Evolutionary conservation across 1,140 invertebrate genomes (phyloP).

Genomic region (Drosophila mauritiana): DNA sequence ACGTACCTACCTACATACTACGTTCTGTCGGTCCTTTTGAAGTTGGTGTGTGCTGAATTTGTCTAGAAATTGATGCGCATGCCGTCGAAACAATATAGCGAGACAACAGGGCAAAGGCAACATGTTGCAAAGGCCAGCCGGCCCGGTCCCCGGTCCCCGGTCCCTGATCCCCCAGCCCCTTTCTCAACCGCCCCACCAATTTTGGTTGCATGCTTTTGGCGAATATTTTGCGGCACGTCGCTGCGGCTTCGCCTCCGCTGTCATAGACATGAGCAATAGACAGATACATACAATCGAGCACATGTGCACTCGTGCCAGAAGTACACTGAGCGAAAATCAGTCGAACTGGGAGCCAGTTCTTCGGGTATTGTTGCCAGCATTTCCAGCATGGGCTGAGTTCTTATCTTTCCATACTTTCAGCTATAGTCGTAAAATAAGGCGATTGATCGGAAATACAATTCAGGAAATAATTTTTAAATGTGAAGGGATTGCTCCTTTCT

Average conservation of each 20-base stretch:
- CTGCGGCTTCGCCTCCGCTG: slow-evolving; percentile 58
- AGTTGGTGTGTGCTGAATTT: slow-evolving; percentile 65
- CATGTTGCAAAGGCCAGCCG: slow-evolving; percentile 62
- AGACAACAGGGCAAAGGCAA: slow-evolving; percentile 58
- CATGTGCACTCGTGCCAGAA: slow-evolving; percentile 20
- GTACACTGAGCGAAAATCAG: slow-evolving; percentile 1
- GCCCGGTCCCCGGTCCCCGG: neutral
- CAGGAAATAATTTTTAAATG: too few species aligned
- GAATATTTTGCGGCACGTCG: slow-evolving; percentile 69
- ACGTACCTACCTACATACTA: neutral
- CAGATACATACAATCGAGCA: slow-evolving; percentile 33
- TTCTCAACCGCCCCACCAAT: neutral
- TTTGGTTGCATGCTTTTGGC: slow-evolving; percentile 65
- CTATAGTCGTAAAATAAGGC: too few species aligned
- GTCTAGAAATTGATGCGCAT: slow-evolving; percentile 75
- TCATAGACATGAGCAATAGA: slow-evolving; percentile 62
- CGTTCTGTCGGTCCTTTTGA: slow-evolving; percentile 6
- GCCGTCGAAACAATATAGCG: slow-evolving; percentile 65
- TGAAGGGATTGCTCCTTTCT: too few species aligned
- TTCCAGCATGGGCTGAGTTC: too few species aligned
- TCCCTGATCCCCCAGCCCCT: neutral
- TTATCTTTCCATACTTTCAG: too few species aligned
- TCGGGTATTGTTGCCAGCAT: too few species aligned
- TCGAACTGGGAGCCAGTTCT: too few species aligned
- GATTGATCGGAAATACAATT: too few species aligned